Evolutionary conservation across 2,888 invertebrate species (phyloP).

Genomic region (Caenorhabditis japonica): DNA sequence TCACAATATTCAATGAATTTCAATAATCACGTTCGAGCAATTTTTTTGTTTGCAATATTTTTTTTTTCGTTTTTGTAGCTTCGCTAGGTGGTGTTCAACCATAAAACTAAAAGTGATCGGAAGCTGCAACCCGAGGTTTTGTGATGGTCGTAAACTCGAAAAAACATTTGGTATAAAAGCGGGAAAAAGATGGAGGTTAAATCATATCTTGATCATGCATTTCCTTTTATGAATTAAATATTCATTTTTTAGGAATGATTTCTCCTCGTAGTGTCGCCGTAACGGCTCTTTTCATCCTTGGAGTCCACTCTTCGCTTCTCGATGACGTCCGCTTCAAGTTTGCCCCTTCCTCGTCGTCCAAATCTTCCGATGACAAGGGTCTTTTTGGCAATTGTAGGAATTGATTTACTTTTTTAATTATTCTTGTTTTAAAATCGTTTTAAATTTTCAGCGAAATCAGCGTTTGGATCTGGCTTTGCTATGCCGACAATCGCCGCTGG

Average conservation of each 20-base stretch:
- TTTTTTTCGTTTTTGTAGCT: no score
- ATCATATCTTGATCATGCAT: conserved; percentile 11
- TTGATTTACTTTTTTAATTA: not conserved
- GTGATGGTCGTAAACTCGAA: conserved; percentile 23
- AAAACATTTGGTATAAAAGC: conserved; percentile 27
- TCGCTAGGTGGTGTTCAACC: conserved; percentile 19
- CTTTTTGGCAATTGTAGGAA: conserved; percentile 4
- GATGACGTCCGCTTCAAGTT: conserved; percentile 31
- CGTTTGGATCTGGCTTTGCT: conserved; percentile 1
- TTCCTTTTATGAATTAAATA: conserved; percentile 6
- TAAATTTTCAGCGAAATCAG: conserved; percentile 6
- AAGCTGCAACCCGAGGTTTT: conserved; percentile 28
- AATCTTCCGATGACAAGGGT: not conserved
- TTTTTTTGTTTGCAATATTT: no score
- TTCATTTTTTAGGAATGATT: conserved; percentile 16
- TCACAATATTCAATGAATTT: no score
- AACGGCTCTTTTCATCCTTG: conserved; percentile 35
- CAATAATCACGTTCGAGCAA: no score
- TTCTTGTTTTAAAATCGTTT: not conserved
- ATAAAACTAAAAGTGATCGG: conserved; percentile 13
- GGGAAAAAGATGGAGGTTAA: not conserved
- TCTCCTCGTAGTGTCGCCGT: conserved; percentile 37
- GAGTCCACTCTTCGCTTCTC: conserved; percentile 28
- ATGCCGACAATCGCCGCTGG: conserved; percentile 20
- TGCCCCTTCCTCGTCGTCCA: not conserved